These are phyloP conservation scores for Eupithecia inturbata DNA, from an alignment of 2,888 invertebrate species.

Conservation along the genomic window DNA sequence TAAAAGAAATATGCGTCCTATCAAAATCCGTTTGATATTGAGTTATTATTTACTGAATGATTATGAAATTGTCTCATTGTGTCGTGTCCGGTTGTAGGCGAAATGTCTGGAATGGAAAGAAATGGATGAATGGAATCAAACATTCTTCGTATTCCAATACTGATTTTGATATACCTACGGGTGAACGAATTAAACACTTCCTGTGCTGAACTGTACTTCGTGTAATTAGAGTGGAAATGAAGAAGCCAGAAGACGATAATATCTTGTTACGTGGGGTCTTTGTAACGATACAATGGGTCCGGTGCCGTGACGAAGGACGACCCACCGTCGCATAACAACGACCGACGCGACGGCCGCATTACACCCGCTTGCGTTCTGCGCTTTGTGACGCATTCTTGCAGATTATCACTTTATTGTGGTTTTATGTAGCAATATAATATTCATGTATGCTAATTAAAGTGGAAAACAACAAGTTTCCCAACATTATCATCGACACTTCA, in stretches of 20 bases:
- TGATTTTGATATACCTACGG: constrained; percentile 13
- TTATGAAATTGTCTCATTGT: constrained; percentile 9
- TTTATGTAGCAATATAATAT: constrained; percentile 20
- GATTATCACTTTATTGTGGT: constrained; percentile 34
- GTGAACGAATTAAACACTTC: constrained; percentile 54
- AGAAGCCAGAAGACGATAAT: constrained; percentile 68
- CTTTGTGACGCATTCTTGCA: constrained; percentile 55
- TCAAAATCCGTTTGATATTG: neutral
- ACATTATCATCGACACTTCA: constrained; percentile 16
- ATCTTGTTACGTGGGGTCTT: constrained; percentile 80
- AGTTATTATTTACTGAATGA: neutral
- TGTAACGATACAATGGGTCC: constrained; percentile 75
- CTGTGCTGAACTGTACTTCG: constrained; percentile 45
- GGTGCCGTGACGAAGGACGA: constrained; percentile 80
- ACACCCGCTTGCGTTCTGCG: constrained; percentile 52
- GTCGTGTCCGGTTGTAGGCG: neutral
- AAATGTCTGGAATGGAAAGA: no score
- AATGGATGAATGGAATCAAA: neutral
- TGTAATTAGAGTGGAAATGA: constrained; percentile 67
- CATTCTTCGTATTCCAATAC: neutral
- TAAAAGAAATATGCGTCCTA: neutral
- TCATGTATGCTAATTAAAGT: constrained; percentile 24
- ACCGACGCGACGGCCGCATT: constrained; percentile 60
- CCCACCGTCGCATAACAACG: constrained; percentile 72
- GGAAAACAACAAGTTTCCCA: constrained; percentile 23